Conservation (phyloP, 2,888 invertebrate genomes). For the Myathropa florea region DNA sequence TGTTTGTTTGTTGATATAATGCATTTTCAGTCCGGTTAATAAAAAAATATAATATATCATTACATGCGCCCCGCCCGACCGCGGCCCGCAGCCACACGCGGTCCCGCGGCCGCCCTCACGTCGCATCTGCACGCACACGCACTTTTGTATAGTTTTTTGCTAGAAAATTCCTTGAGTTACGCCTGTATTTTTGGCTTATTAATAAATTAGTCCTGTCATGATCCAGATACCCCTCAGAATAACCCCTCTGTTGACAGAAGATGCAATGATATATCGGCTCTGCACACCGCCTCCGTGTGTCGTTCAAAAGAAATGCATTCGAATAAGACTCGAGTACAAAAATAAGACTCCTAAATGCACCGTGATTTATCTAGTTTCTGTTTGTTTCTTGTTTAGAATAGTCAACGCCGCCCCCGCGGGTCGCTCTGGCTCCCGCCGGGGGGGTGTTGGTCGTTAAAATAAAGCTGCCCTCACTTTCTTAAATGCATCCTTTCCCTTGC, state of each 20-base stretch:
- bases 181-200: constrained; percentile 1
- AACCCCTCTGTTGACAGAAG: background rate
- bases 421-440: no score
- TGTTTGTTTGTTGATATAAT: constrained; percentile 26
- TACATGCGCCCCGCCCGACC: constrained; percentile 5
- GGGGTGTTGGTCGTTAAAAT: no score
- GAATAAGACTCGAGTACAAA: background rate
- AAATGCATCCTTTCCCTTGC: background rate
- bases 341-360: constrained; percentile 36
- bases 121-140: background rate
- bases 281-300: no score
- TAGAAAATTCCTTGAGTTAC: constrained; percentile 21
- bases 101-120: no score
- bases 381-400: background rate
- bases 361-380: background rate
- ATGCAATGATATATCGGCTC: background rate
- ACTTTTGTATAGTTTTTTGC: background rate
- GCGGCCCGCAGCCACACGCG: background rate
- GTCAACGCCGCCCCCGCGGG: background rate
- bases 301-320: constrained; percentile 10
- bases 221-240: constrained; percentile 14
- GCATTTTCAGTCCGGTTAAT: constrained; percentile 59
- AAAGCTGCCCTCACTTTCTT: constrained; percentile 15
- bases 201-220: constrained; percentile 41
- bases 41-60: constrained; percentile 49